Conservation (phyloP, 1,140 invertebrate species). For the Oncopodura yosiiana region DNA sequence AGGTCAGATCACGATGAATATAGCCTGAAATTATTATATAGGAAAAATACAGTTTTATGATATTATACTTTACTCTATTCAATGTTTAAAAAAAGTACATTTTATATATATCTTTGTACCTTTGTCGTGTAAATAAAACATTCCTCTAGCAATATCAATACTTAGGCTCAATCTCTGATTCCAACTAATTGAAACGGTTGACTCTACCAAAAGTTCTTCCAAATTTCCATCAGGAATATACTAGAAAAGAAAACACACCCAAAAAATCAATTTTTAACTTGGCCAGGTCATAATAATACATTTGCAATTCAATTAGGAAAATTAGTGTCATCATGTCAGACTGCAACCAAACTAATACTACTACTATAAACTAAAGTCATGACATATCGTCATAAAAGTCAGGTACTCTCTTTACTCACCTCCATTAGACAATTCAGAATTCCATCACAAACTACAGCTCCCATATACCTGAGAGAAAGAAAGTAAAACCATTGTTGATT, state of each 20-base stretch:
- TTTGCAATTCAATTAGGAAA: too few species aligned
- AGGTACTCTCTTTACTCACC: conserved; percentile 40
- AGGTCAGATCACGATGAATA: conserved; percentile 91
- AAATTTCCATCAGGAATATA: conserved; percentile 89
- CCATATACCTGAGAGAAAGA: conserved; percentile 64
- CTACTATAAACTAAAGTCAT: too few species aligned
- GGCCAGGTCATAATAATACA: not conserved
- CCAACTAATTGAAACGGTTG: conserved; percentile 70
- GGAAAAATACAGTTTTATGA: too few species aligned
- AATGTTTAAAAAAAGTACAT: too few species aligned
- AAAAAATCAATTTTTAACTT: conserved; percentile 10
- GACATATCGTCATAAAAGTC: not conserved
- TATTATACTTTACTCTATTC: too few species aligned
- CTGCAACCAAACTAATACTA: too few species aligned
- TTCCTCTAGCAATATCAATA: conserved; percentile 74
- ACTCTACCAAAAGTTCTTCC: conserved; percentile 66
- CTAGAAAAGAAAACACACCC: conserved; percentile 39
- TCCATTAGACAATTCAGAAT: conserved; percentile 89
- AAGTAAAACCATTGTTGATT: not conserved
- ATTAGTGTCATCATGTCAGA: too few species aligned
- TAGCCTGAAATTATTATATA: too few species aligned
- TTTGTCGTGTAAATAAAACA: conserved; percentile 81
- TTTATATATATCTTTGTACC: too few species aligned
- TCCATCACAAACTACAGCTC: conserved; percentile 92
- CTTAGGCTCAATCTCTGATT: conserved; percentile 67